phyloP scores from a whole-genome alignment of 2,888 invertebrate genomes.

The Hemicrepidius hirtus region DNA sequence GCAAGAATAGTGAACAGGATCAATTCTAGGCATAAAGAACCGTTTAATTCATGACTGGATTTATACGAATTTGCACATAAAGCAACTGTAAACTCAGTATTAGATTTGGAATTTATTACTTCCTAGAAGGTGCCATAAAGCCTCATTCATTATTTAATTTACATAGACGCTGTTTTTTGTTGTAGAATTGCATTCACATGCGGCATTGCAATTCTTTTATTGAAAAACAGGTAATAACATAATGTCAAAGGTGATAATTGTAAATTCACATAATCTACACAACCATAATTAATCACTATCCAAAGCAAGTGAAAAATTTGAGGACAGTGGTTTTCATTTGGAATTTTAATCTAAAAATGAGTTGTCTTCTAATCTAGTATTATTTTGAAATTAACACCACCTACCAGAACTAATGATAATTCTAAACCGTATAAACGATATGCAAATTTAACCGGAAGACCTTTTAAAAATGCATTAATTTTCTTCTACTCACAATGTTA shows the following conservation, averaged over 20 bases:
- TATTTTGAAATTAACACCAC: constrained; percentile 27
- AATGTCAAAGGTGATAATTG: constrained; percentile 19
- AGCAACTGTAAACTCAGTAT: constrained; percentile 38
- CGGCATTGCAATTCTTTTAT: background rate
- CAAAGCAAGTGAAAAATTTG: too few relatives aligned
- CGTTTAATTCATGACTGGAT: constrained; percentile 64
- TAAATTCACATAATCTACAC: background rate
- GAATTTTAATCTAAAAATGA: too few relatives aligned
- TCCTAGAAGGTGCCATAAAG: constrained; percentile 22
- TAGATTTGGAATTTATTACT: constrained; percentile 31
- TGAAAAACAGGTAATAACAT: background rate
- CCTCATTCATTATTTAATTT: constrained; percentile 18
- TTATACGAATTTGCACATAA: constrained; percentile 49
- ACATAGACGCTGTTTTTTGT: constrained; percentile 10
- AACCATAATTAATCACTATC: background rate
- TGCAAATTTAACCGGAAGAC: constrained; percentile 34
- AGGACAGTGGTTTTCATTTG: too few relatives aligned
- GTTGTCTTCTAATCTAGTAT: background rate
- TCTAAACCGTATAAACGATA: constrained; percentile 18
- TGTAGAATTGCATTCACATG: constrained; percentile 5
- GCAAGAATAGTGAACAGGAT: constrained; percentile 62
- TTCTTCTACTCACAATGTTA: constrained; percentile 24
- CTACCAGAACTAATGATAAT: constrained; percentile 35
- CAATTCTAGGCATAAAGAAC: constrained; percentile 65
- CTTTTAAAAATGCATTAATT: constrained; percentile 40